Evolutionary conservation across 2,113 vertebrate species (phyloP).

Genomic region (Chauna torquata): DNA sequence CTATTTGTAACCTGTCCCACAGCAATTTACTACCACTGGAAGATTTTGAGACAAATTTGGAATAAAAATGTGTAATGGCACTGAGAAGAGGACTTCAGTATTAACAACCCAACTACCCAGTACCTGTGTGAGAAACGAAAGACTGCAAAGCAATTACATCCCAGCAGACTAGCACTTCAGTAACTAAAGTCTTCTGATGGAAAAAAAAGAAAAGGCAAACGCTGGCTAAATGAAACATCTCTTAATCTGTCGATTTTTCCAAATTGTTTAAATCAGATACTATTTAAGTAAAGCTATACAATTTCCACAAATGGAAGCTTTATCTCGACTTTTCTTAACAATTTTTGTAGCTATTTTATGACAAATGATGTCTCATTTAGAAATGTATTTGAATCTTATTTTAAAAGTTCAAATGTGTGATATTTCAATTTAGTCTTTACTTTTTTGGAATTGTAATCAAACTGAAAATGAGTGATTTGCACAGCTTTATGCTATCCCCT

Average conservation of each 20-base stretch:
- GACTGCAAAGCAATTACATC: neutral
- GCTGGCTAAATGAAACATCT: neutral
- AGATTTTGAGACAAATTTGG: neutral
- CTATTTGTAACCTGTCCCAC: neutral
- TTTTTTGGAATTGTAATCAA: slow-evolving; percentile 26
- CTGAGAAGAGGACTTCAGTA: neutral
- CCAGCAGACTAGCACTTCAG: neutral
- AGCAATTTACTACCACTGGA: neutral
- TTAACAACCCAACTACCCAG: neutral
- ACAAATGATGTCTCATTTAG: neutral
- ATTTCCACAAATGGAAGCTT: neutral
- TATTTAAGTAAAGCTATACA: neutral
- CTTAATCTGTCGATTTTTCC: neutral
- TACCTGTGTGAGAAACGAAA: neutral
- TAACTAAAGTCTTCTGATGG: neutral
- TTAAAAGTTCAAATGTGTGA: neutral
- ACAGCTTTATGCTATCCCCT: slow-evolving; percentile 35
- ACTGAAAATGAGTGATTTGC: neutral
- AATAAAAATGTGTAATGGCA: neutral
- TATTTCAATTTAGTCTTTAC: neutral
- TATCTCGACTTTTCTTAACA: neutral
- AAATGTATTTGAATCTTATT: neutral
- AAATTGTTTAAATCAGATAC: neutral
- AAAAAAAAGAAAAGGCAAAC: neutral
- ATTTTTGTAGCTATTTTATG: neutral